Percentiles rank a stretch among this genome's conserved stretches.
Conservation (phyloP, 2,113 vertebrate species). For the Scomber colias region DNA sequence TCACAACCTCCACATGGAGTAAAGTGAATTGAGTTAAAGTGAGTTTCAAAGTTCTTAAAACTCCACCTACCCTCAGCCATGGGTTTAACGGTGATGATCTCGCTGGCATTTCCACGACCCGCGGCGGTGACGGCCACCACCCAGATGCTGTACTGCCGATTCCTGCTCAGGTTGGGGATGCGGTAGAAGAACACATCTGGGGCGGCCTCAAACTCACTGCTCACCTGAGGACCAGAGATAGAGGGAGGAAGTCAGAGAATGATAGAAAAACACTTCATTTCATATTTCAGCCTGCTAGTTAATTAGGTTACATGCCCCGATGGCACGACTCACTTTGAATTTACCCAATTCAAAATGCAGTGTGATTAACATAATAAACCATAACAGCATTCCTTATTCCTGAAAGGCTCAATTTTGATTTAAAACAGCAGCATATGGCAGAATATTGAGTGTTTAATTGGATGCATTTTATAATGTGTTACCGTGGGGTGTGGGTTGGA, state of each 20-base stretch:
- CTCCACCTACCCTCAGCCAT: conserved; percentile 90
- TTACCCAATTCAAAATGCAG: too few species aligned
- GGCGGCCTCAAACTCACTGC: conserved; percentile 98
- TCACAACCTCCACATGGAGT: not conserved
- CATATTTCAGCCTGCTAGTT: not conserved
- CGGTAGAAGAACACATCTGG: conserved; percentile 97
- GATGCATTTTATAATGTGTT: conserved; percentile 37
- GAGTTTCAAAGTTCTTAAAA: not conserved
- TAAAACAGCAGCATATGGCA: too few species aligned
- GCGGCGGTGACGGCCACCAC: conserved; percentile 97
- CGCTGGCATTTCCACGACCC: conserved; percentile 94
- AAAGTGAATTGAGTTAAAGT: not conserved
- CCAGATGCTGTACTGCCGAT: conserved; percentile 97
- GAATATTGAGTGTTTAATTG: not conserved
- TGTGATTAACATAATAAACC: too few species aligned
- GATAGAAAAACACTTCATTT: too few species aligned
- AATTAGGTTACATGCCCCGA: too few species aligned
- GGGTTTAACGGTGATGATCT: conserved; percentile 95
- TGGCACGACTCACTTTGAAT: too few species aligned
- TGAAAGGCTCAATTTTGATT: too few species aligned
- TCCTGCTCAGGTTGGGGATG: conserved; percentile 95
- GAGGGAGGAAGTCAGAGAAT: too few species aligned
- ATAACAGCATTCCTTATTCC: too few species aligned
- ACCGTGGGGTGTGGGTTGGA: conserved; percentile 96
- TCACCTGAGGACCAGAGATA: conserved; percentile 87